Percentiles rank a stretch among this genome's conserved stretches.
These are phyloP conservation scores for Leptodactylus fuscus DNA, from an alignment of 2,113 vertebrate genomes.

Conservation along the genomic window DNA sequence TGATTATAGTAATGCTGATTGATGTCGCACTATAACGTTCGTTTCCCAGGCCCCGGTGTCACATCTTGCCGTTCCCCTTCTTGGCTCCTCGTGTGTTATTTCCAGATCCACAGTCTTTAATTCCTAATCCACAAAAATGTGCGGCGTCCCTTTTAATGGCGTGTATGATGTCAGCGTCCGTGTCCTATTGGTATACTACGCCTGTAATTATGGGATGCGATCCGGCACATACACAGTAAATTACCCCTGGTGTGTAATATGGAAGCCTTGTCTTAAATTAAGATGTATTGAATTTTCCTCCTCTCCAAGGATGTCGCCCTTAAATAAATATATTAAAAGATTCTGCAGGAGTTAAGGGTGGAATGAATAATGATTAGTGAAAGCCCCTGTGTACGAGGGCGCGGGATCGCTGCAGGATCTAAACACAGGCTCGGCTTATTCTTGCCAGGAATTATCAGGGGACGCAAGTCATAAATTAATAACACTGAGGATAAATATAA, in stretches of 20 bases:
- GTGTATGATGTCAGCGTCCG: too few relatives aligned
- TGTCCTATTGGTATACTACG: background rate
- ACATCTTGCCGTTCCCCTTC: too few relatives aligned
- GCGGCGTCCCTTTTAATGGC: background rate
- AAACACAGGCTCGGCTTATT: slow-evolving; percentile 32
- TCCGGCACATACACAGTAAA: slow-evolving; percentile 4
- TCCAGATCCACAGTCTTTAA: background rate
- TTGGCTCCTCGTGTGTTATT: background rate
- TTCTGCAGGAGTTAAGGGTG: slow-evolving; percentile 10
- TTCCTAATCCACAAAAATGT: background rate
- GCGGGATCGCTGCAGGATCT: slow-evolving; percentile 42
- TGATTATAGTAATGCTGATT: too few relatives aligned
- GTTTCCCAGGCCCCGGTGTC: too few relatives aligned
- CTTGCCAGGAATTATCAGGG: slow-evolving; percentile 37
- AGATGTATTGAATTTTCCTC: slow-evolving; percentile 5
- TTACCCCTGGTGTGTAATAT: slow-evolving; percentile 10
- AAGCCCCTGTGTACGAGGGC: slow-evolving; percentile 19
- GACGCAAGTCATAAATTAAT: slow-evolving; percentile 49
- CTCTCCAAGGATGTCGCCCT: slow-evolving; percentile 27
- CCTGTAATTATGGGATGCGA: slow-evolving; percentile 15
- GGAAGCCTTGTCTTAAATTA: background rate
- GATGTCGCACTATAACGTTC: too few relatives aligned
- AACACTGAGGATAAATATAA: slow-evolving; percentile 49
- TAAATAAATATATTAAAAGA: slow-evolving; percentile 52
- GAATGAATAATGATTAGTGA: slow-evolving; percentile 51